Conservation (phyloP, 2,888 invertebrate species). For the Agelastica alni region DNA sequence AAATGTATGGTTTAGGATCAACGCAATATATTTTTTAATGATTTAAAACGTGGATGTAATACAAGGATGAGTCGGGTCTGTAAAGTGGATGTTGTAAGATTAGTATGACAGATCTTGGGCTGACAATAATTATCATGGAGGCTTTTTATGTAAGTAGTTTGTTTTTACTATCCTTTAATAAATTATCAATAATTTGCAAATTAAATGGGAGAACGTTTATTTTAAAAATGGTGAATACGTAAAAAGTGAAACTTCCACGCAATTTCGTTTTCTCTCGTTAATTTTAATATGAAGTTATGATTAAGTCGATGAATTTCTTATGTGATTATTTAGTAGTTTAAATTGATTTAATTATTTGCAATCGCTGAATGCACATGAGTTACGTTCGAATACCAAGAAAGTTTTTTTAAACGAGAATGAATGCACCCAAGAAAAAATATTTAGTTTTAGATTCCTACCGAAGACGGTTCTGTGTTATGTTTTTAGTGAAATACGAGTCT, state of each 20-base stretch:
- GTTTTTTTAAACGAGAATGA: conserved; percentile 8
- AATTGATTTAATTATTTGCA: conserved; percentile 47
- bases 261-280: conserved; percentile 19
- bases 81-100: too few species aligned
- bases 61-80: too few species aligned
- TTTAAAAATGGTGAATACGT: too few species aligned
- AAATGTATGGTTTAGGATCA: too few species aligned
- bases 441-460: conserved; percentile 18
- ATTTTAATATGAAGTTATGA: conserved; percentile 10
- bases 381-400: conserved; percentile 35
- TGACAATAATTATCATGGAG: too few species aligned
- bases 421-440: conserved; percentile 14
- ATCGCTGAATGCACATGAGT: conserved; percentile 45
- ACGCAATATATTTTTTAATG: too few species aligned
- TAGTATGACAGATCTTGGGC: too few species aligned
- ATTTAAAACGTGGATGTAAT: too few species aligned
- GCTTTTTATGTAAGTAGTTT: not conserved
- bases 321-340: conserved; percentile 4
- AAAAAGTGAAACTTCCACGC: conserved; percentile 21
- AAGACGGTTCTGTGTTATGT: conserved; percentile 6
- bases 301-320: conserved; percentile 13
- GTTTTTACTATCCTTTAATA: not conserved
- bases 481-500: conserved; percentile 10
- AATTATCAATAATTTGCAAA: not conserved
- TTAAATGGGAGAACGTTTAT: too few species aligned